These are phyloP conservation scores for Maniola hyperantus DNA, from an alignment of 2,888 invertebrate genomes.

Conservation along the genomic window DNA sequence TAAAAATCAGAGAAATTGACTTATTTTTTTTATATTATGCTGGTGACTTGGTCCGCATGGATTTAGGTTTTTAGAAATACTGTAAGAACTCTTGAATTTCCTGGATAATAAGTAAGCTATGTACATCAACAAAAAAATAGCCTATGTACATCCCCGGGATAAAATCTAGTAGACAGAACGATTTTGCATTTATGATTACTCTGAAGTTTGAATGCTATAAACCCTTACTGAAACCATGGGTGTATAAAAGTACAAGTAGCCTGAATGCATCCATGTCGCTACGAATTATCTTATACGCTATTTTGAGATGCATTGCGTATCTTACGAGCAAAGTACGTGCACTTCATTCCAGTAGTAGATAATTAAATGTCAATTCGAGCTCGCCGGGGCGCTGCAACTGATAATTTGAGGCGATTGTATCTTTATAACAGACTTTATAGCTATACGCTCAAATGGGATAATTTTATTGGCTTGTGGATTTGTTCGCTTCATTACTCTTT, in stretches of 20 bases:
- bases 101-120: too few species aligned
- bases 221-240: background rate
- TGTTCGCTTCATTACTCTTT: slow-evolving; percentile 9
- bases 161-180: too few species aligned
- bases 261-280: background rate
- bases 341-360: slow-evolving; percentile 34
- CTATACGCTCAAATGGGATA: slow-evolving; percentile 29
- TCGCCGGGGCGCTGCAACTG: slow-evolving; percentile 35
- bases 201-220: background rate
- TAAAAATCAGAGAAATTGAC: too few species aligned
- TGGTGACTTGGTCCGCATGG: too few species aligned
- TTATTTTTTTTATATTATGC: too few species aligned
- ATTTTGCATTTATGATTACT: too few species aligned
- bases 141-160: too few species aligned
- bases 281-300: slow-evolving; percentile 6
- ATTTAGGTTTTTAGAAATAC: too few species aligned
- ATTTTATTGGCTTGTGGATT: slow-evolving; percentile 27
- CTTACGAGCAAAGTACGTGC: slow-evolving; percentile 27
- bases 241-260: background rate
- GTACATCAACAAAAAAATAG: too few species aligned
- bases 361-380: slow-evolving; percentile 42
- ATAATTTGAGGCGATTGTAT: slow-evolving; percentile 39
- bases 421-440: slow-evolving; percentile 28
- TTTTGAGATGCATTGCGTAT: slow-evolving; percentile 20
- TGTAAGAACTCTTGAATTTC: too few species aligned